Conservation (phyloP, 2,888 invertebrate species). For the Stenchaetothrips biformis region DNA sequence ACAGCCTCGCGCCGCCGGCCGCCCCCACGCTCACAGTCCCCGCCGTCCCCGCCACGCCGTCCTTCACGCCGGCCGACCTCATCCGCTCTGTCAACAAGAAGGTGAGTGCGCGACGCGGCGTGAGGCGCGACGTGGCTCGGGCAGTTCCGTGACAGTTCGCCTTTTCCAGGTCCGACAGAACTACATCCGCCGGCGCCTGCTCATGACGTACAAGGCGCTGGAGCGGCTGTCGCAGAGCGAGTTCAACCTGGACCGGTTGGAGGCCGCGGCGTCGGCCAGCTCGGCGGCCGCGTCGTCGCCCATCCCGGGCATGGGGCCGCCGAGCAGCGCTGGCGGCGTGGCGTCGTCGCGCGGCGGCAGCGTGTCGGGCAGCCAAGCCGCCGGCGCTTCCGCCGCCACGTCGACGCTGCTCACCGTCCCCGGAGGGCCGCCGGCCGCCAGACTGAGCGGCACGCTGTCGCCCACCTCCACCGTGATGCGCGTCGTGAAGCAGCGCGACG, state of each 20-base stretch:
- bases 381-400: constrained; percentile 47
- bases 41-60: constrained; percentile 50
- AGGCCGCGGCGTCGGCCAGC: constrained; percentile 56
- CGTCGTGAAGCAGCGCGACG: constrained; percentile 30
- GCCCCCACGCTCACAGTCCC: constrained; percentile 41
- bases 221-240: constrained; percentile 80
- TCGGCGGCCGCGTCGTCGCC: constrained; percentile 42
- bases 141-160: neutral
- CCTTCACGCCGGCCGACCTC: constrained; percentile 61
- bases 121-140: neutral
- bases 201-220: constrained; percentile 75
- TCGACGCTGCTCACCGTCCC: constrained; percentile 46
- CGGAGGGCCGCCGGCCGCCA: constrained; percentile 37
- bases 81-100: constrained; percentile 76
- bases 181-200: constrained; percentile 69
- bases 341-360: constrained; percentile 45
- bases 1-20: constrained; percentile 42
- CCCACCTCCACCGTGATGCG: constrained; percentile 34
- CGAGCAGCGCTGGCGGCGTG: constrained; percentile 49
- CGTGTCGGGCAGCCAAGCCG: constrained; percentile 44
- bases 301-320: constrained; percentile 34
- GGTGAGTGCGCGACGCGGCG: constrained; percentile 45
- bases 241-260: constrained; percentile 70
- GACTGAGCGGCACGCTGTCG: constrained; percentile 33
- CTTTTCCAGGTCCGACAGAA: constrained; percentile 64